Evolutionary conservation across 2,888 invertebrate species (phyloP).

Genomic region (Pelosia muscerda): DNA sequence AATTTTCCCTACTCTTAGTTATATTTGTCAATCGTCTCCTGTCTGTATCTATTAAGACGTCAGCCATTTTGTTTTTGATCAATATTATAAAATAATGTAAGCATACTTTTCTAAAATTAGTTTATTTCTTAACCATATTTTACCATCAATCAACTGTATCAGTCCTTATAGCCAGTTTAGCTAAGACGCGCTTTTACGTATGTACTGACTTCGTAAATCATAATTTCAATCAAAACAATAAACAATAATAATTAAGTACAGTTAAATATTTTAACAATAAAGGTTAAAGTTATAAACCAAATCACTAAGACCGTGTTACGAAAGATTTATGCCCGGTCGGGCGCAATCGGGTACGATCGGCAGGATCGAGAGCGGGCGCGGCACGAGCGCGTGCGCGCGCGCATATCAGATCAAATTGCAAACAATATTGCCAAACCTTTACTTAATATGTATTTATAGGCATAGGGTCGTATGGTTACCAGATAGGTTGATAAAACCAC

Average conservation of each 20-base stretch:
- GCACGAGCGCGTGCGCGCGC: constrained; percentile 52
- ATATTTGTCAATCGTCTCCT: no score
- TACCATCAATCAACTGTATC: no score
- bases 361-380: constrained; percentile 63
- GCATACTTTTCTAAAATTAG: no score
- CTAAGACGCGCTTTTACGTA: no score
- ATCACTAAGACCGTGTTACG: constrained; percentile 55
- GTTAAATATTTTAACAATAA: constrained; percentile 51
- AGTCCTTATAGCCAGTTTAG: neutral
- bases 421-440: constrained; percentile 54
- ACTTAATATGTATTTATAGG: constrained; percentile 47
- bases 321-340: constrained; percentile 59
- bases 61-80: no score
- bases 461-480: constrained; percentile 36
- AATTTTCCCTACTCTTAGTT: no score
- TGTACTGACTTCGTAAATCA: neutral
- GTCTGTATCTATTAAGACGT: no score
- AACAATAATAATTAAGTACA: constrained; percentile 29
- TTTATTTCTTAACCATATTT: no score
- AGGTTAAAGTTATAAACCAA: constrained; percentile 55
- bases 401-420: constrained; percentile 56
- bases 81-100: no score
- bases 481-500: constrained; percentile 22
- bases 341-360: constrained; percentile 52
- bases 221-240: neutral